Evolutionary conservation across 64 coral and sea anemone species (phyloP), one percentile per base, ranked within the genome.

Genomic region (Pachyseris speciosa): DNA sequence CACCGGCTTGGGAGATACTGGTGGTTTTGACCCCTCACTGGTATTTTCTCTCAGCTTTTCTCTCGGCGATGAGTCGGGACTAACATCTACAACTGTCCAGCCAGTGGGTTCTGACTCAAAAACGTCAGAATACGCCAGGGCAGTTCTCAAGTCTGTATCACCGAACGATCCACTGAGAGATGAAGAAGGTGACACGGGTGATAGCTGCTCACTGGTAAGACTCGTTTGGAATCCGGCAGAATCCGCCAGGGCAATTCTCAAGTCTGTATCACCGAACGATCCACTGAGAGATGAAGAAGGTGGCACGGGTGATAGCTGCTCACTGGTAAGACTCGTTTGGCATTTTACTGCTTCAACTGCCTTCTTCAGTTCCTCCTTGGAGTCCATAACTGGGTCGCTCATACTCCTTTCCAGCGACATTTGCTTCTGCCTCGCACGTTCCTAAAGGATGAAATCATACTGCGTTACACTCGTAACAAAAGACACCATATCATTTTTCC

Each of bases 341-440:
- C 41, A 39, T 61, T 37, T 64, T 13, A 41, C 78, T 72, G 74
- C 33, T 43, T 89, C 55, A 38, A 65, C 25, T 32, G 68, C 70
- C 36, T 84, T 84, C 27, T 47, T 84, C 9, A 92, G 68, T 64
- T 92, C 89, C 17, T 61, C 79, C 24, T 84, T 92, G 9, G 79
- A 67, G 4, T 84, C 89, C 9, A 84, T 70, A 5, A 44, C 89
- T 44, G 49, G 48, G 3, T 60, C 67, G 28, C 89, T 92, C 19
- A 84, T 75, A 31, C 80, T 85, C 28, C 67, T 66, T 15, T 84
- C 65, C 29, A 28, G 36, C 17, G 65, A 78, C 7, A 68, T 53
- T 40, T 69, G 37, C 49, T 58, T 72, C 34, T 72, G 55, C 48
- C 83, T 92, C 22, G 66, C 41, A 22, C 89, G 77, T 74, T 92